Conservation (phyloP, 2,113 vertebrate genomes). For the Harpagus bidentatus region DNA sequence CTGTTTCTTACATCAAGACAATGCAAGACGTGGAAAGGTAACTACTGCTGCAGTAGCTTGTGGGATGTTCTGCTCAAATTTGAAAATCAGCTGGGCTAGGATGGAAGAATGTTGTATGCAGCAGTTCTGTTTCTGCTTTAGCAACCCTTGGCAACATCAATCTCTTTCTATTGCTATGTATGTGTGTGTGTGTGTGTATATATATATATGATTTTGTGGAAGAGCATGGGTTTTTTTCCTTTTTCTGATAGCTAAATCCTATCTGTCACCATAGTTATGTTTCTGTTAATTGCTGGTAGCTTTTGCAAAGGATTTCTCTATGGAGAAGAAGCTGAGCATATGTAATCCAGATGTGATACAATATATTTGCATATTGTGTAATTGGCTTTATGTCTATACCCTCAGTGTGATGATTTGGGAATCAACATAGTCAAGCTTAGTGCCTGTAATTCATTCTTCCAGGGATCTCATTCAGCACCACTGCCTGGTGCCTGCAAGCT, state of each 20-base stretch:
- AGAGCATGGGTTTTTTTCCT: neutral
- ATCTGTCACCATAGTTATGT: neutral
- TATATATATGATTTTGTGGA: neutral
- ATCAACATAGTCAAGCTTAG: neutral
- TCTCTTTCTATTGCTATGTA: neutral
- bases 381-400: neutral
- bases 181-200: fast-evolving
- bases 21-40: neutral
- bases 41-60: neutral
- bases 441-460: neutral
- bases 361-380: neutral
- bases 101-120: neutral
- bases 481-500: neutral
- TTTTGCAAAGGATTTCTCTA: neutral
- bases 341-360: neutral
- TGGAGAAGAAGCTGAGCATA: neutral
- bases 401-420: neutral
- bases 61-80: neutral
- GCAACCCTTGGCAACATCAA: neutral
- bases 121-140: neutral
- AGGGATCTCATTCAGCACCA: neutral
- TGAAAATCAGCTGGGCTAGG: neutral
- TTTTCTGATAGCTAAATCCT: neutral
- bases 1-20: neutral
- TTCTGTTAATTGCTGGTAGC: neutral